These are phyloP conservation scores for Fragum sueziense DNA, from an alignment of 2,888 invertebrate species.

Conservation along the genomic window DNA sequence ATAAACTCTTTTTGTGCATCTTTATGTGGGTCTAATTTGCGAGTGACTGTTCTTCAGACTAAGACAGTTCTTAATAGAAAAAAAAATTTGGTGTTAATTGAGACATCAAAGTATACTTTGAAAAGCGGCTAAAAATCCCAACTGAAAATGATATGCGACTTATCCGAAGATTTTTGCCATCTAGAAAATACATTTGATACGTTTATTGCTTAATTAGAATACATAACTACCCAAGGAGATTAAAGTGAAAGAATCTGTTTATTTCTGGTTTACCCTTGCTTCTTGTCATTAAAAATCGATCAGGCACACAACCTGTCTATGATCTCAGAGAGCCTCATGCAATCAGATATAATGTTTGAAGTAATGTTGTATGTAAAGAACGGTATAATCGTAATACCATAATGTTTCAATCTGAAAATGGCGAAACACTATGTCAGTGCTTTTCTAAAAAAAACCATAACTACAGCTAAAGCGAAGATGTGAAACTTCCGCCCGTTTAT, in stretches of 20 bases:
- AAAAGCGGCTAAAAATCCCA: not conserved
- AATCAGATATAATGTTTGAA: constrained; percentile 7
- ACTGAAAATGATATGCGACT: not conserved
- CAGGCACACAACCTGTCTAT: not conserved
- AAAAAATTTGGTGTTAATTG: no score
- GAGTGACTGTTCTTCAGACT: no score
- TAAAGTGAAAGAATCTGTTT: constrained; percentile 7
- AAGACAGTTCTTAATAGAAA: no score
- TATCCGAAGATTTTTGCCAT: not conserved
- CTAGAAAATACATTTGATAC: constrained; percentile 14
- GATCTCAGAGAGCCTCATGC: constrained; percentile 4
- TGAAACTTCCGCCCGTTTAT: no score
- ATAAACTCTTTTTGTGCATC: no score
- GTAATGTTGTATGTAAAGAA: not conserved
- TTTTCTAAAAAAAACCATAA: not conserved
- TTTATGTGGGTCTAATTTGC: no score
- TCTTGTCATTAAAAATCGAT: constrained; percentile 18
- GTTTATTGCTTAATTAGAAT: constrained; percentile 3
- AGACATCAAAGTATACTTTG: not conserved
- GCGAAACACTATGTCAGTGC: not conserved
- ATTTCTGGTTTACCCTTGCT: not conserved
- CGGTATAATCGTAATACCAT: constrained; percentile 3
- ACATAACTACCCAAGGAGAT: not conserved
- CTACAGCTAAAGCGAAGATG: no score
- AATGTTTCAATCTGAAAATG: not conserved